Conservation (phyloP, 1,140 invertebrate species). For the Drosophila miranda region DNA sequence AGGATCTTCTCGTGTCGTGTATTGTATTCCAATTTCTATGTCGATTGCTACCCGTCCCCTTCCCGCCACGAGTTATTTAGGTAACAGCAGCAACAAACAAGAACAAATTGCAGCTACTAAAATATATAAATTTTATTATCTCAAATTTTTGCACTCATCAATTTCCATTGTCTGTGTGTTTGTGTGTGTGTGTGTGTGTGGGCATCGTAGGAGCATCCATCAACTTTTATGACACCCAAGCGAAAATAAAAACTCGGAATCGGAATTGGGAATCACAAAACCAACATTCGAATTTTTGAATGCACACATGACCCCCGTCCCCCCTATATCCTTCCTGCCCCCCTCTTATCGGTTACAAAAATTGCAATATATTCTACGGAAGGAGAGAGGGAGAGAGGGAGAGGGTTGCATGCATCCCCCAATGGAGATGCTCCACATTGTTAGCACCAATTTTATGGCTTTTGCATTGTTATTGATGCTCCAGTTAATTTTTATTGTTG, state of each 20-base stretch:
- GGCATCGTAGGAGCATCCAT: constrained; percentile 49
- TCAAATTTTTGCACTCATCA: constrained; percentile 68
- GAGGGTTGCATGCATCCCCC: not conserved
- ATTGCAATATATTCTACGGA: constrained; percentile 63
- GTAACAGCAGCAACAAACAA: constrained; percentile 14
- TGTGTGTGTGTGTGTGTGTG: not conserved
- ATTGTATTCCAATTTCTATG: constrained; percentile 15
- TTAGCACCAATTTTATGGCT: constrained; percentile 75
- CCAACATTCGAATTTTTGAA: constrained; percentile 43
- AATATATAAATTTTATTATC: constrained; percentile 67
- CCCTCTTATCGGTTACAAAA: constrained; percentile 42
- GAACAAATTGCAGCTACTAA: constrained; percentile 52
- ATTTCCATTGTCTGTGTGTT: constrained; percentile 42
- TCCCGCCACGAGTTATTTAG: constrained; percentile 4
- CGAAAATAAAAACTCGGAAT: constrained; percentile 47
- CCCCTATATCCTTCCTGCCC: not conserved
- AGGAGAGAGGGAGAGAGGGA: constrained; percentile 9
- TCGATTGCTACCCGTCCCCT: not conserved
- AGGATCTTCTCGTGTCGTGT: not conserved
- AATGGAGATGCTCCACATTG: constrained; percentile 53
- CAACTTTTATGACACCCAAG: constrained; percentile 76
- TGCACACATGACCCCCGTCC: constrained; percentile 26
- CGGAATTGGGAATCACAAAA: constrained; percentile 40
- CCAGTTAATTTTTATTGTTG: constrained; percentile 74
- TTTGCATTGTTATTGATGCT: constrained; percentile 73